Evolutionary conservation across 1,140 invertebrate genomes (phyloP), one percentile per base, ranked within the genome.

Genomic region (Phymorhynchus buccinoides): DNA sequence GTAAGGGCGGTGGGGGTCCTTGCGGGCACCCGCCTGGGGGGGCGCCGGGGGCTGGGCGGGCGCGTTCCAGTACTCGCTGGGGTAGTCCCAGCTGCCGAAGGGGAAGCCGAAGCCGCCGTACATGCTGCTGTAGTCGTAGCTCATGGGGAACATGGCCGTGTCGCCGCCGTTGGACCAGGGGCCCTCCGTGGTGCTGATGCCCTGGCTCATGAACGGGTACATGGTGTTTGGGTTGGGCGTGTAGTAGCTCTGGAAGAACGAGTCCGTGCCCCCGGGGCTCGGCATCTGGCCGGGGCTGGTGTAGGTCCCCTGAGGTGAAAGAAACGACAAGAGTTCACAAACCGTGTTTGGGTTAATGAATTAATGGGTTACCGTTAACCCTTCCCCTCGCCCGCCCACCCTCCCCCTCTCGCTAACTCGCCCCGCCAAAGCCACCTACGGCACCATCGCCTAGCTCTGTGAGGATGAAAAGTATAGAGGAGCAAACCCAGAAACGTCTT

Each of bases 131-230:
- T 96, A 96, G 93, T 94, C 97, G 94, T 96, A 96, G 90, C 95
- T 95, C 92, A 96, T 95, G 44, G 95, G 95, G 87, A 97, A 97
- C 89, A 96, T 96, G 94, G 97, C 96, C 84, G 96, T 96, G 94
- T 97, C 96, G 68, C 92, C 91, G 90, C 96, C 96, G 91, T 93
- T 94, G 42, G 97, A 97, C 97, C 97, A 98, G 86, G 97, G 97
- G 91, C 96, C 97, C n/a, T 87, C 86, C 9, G 80, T 71, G 94
- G 98, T 97, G 91, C 96, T 96, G 89, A 97, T 96, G 93, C 96
- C 97, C 94, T 97, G 98, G 90, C 96, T 96, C 94, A 97, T 96
- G 95, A 97, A 98, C 90, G 97, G 96, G 95, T 97, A 97, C 94
- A 95, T 95, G 91, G 95, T 89, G 52, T 90, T 88, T 79, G 89